These are phyloP conservation scores for Pseudopleuronectes americanus DNA, from an alignment of 2,797 vertebrate species.

Conservation along the genomic window DNA sequence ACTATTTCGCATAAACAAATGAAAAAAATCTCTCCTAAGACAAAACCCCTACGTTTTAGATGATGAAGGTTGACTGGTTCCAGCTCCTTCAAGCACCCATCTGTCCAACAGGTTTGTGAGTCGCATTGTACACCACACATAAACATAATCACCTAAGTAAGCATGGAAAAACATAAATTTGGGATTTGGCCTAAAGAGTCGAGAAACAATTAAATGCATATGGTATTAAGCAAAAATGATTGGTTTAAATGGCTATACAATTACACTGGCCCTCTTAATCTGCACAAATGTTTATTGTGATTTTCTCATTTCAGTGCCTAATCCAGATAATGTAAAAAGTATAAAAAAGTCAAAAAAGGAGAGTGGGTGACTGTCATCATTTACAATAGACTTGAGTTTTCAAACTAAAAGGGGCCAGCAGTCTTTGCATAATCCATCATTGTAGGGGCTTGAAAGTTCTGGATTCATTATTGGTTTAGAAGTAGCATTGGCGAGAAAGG, in stretches of 20 bases:
- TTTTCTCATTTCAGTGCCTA: background rate
- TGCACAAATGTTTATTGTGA: background rate
- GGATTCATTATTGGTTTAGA: no score
- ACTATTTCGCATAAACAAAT: constrained; percentile 66
- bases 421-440: no score
- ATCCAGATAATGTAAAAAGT: no score
- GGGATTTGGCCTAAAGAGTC: background rate
- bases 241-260: background rate
- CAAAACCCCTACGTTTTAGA: constrained; percentile 41
- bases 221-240: background rate
- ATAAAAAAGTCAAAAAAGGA: no score
- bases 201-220: constrained; percentile 45
- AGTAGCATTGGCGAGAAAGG: no score
- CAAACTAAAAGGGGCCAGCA: no score
- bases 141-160: constrained; percentile 9
- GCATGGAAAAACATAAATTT: constrained; percentile 20
- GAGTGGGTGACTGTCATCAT: no score
- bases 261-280: background rate
- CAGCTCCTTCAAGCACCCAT: constrained; percentile 29
- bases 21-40: constrained; percentile 66
- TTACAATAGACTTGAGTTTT: no score
- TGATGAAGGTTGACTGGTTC: constrained; percentile 32
- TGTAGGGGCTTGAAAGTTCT: no score
- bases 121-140: constrained; percentile 18
- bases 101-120: constrained; percentile 42